Percentiles rank a stretch among this genome's conserved stretches.
phyloP scores from a whole-genome alignment of 1,140 invertebrate species.

The Ectropis grisescens region DNA sequence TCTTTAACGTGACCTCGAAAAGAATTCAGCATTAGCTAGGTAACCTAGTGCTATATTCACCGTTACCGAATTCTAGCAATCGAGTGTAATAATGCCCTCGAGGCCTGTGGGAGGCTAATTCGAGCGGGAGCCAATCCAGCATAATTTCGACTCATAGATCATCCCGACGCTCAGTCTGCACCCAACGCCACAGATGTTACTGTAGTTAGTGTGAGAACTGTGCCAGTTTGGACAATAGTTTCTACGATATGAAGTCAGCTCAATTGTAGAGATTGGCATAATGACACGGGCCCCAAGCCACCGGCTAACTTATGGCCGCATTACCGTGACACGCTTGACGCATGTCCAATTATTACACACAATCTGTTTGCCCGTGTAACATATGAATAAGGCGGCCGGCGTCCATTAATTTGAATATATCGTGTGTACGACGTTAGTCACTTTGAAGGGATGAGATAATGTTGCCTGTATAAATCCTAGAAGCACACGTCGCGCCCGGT shows the following conservation, averaged over 20 bases:
- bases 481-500: conserved; percentile 24
- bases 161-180: conserved; percentile 21
- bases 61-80: too few relatives aligned
- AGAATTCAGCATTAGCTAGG: too few relatives aligned
- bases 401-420: conserved; percentile 39
- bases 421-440: conserved; percentile 30
- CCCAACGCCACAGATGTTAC: too few relatives aligned
- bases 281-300: conserved; percentile 37
- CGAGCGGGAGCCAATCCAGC: conserved; percentile 9
- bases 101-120: conserved; percentile 5
- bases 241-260: too few relatives aligned
- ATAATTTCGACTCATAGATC: conserved; percentile 37
- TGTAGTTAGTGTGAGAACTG: too few relatives aligned
- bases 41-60: too few relatives aligned
- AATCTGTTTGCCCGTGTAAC: conserved; percentile 50
- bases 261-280: conserved; percentile 46
- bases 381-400: conserved; percentile 39
- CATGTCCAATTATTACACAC: conserved; percentile 60
- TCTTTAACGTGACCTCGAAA: too few relatives aligned
- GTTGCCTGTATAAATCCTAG: conserved; percentile 55
- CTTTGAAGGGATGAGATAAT: conserved; percentile 52
- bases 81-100: too few relatives aligned
- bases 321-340: conserved; percentile 54
- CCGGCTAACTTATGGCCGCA: conserved; percentile 48
- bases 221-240: too few relatives aligned